A percentile compares a stretch with the other conserved stretches of the same genome.
phyloP scores from a whole-genome alignment of 2,113 vertebrate genomes.

The Platysternon megacephalum region DNA sequence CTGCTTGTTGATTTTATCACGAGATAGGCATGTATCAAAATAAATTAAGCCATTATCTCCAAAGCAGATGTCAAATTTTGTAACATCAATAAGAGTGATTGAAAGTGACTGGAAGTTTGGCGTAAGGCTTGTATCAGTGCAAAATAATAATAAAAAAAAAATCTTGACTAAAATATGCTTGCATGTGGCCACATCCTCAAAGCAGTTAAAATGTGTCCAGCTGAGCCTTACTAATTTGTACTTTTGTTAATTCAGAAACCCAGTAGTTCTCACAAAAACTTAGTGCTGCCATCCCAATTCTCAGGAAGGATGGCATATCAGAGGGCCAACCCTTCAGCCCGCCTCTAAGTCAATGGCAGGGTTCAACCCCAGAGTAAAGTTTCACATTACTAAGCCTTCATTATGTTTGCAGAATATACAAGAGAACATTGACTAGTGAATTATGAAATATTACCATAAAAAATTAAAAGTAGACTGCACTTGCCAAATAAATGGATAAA shows the following conservation, averaged over 20 bases:
- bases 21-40: background rate
- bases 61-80: background rate
- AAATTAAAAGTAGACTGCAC: background rate
- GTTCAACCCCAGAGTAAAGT: background rate
- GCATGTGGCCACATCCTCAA: background rate
- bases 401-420: background rate
- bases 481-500: background rate
- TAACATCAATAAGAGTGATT: background rate
- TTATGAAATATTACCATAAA: fast-evolving
- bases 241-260: background rate
- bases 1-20: background rate
- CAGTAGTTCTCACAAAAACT: background rate
- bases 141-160: background rate
- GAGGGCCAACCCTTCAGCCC: background rate
- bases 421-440: background rate
- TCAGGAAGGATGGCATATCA: background rate
- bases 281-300: slow-evolving; percentile 11
- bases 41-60: background rate
- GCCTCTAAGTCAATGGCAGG: background rate
- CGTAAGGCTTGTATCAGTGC: background rate
- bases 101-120: background rate
- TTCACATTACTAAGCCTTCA: background rate
- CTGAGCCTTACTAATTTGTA: background rate
- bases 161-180: background rate
- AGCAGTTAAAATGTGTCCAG: background rate